Percentiles rank a stretch among this genome's conserved stretches.
Conservation (phyloP, 1,140 invertebrate species). For the Homarus americanus region DNA sequence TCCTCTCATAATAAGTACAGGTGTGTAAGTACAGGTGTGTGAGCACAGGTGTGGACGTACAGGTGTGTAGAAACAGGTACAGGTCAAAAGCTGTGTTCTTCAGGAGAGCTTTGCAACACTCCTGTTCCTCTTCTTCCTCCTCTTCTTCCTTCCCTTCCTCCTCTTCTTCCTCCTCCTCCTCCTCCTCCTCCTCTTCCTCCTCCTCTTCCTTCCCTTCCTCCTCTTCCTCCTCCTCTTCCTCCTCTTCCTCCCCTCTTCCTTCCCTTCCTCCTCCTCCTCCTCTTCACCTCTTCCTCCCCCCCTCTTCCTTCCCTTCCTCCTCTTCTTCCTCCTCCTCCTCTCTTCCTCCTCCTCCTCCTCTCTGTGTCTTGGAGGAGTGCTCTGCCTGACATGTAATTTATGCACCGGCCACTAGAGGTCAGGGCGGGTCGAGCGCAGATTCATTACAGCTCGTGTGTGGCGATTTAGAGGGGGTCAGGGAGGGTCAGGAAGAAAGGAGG, state of each 20-base stretch:
- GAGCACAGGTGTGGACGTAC: conserved; percentile 6
- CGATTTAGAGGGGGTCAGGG: not conserved
- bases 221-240: not conserved
- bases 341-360: not conserved
- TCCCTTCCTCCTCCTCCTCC: not conserved
- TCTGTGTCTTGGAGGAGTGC: conserved; percentile 4
- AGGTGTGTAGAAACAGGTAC: not conserved
- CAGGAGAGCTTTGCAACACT: no score
- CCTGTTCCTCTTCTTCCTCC: not conserved
- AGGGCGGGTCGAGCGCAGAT: conserved; percentile 61
- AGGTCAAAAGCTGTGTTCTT: not conserved
- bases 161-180: not conserved
- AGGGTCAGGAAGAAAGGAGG: not conserved
- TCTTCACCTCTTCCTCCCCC: no score
- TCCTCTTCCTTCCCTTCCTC: not conserved
- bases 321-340: not conserved
- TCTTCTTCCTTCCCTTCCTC: not conserved
- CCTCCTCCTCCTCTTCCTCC: not conserved
- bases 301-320: not conserved
- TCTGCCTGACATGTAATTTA: conserved; percentile 48
- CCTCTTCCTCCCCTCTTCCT: conserved; percentile 7
- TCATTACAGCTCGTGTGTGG: conserved; percentile 56
- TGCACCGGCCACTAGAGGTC: conserved; percentile 57
- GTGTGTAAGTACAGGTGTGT: conserved; percentile 23
- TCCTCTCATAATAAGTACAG: no score